Conservation (phyloP, 2,888 invertebrate genomes). For the Julus scanicus region DNA sequence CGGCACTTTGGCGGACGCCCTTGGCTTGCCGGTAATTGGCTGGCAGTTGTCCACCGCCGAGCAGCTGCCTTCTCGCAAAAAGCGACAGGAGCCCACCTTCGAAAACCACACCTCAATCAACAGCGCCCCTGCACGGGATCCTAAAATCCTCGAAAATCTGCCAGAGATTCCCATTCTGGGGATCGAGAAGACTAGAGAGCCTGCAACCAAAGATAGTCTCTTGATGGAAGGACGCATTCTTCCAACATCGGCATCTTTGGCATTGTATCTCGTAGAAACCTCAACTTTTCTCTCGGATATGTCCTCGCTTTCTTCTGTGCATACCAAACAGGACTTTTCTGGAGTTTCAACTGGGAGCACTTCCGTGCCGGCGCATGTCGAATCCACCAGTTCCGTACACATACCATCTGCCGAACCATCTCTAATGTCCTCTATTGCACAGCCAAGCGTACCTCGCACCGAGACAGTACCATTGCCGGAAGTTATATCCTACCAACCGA, state of each 20-base stretch:
- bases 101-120: neutral
- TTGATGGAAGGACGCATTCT: neutral
- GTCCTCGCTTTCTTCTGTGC: constrained; percentile 38
- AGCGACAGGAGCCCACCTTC: neutral
- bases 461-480: neutral
- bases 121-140: neutral
- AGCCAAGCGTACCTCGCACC: neutral
- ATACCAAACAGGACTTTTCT: constrained; percentile 8
- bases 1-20: neutral
- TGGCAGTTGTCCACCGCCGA: neutral
- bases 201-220: neutral
- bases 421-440: neutral
- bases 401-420: neutral
- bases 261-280: neutral
- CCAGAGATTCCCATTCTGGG: neutral
- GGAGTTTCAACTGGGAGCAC: constrained; percentile 43
- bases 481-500: neutral
- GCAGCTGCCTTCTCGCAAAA: neutral
- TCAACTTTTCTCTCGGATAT: constrained; percentile 5
- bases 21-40: neutral
- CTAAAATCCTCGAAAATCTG: neutral
- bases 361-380: constrained; percentile 17
- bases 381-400: neutral
- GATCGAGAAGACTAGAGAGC: constrained; percentile 1
- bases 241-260: neutral